A percentile compares a stretch with the other conserved stretches of the same genome.
Evolutionary conservation across 2,888 invertebrate genomes (phyloP).

Genomic region (Agriopis aurantiaria): DNA sequence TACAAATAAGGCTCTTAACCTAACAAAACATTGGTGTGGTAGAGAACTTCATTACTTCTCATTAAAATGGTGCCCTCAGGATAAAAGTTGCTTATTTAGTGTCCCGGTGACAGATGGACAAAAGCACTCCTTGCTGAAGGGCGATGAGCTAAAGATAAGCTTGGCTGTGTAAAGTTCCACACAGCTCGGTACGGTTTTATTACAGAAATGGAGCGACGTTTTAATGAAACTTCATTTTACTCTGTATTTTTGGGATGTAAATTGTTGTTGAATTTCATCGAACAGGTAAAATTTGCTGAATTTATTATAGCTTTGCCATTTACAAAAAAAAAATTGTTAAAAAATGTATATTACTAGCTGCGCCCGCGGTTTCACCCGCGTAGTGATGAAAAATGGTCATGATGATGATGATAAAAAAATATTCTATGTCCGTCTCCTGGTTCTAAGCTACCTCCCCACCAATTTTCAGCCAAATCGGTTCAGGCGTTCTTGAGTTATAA

Average conservation of each 20-base stretch:
- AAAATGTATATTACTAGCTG: no score
- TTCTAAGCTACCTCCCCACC: no score
- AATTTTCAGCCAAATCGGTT: no score
- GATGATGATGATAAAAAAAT: no score
- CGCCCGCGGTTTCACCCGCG: no score
- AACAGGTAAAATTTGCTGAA: neutral
- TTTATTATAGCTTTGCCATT: neutral
- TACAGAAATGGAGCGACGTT: slow-evolving; percentile 15
- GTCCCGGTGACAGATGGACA: slow-evolving; percentile 77
- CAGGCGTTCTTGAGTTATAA: no score
- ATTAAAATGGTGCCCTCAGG: slow-evolving; percentile 79
- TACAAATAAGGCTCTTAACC: slow-evolving; percentile 81
- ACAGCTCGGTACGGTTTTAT: slow-evolving; percentile 46
- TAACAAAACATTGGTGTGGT: slow-evolving; percentile 76
- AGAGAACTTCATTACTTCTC: slow-evolving; percentile 81
- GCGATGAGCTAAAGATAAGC: slow-evolving; percentile 59
- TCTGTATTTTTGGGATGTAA: slow-evolving; percentile 4
- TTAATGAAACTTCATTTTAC: slow-evolving; percentile 17
- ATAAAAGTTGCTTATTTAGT: slow-evolving; percentile 81
- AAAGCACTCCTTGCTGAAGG: slow-evolving; percentile 63
- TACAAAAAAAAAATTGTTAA: neutral
- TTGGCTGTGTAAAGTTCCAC: slow-evolving; percentile 47
- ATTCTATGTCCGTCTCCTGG: no score
- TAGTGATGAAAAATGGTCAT: no score
- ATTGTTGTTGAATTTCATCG: neutral